Evolutionary conservation across 2,888 invertebrate genomes (phyloP).

Genomic region (Caenorhabditis sp.): DNA sequence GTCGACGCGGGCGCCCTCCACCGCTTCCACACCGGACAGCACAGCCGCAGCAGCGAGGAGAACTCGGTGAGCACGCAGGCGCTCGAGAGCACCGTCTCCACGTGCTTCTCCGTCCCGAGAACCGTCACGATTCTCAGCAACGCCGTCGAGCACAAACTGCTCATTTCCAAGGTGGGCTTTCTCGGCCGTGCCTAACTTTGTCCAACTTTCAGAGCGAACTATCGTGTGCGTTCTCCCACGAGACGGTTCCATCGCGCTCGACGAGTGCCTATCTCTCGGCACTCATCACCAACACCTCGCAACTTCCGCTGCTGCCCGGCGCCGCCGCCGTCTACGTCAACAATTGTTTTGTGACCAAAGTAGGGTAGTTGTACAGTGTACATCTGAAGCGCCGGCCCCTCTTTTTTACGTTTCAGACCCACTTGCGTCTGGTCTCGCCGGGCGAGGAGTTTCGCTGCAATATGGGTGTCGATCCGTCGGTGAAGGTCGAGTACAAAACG

Average conservation of each 20-base stretch:
- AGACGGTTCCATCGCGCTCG: slow-evolving; percentile 79
- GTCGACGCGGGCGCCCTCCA: slow-evolving; percentile 65
- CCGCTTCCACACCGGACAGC: slow-evolving; percentile 37
- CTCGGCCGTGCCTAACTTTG: not conserved
- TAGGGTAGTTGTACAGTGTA: too few relatives aligned
- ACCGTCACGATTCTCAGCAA: slow-evolving; percentile 79
- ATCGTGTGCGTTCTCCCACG: slow-evolving; percentile 79
- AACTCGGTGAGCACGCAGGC: slow-evolving; percentile 66
- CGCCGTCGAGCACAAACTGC: slow-evolving; percentile 79
- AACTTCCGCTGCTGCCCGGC: slow-evolving; percentile 80
- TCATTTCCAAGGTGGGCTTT: slow-evolving; percentile 60
- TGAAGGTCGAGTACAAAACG: slow-evolving; percentile 80
- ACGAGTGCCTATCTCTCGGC: slow-evolving; percentile 80
- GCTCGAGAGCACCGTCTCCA: slow-evolving; percentile 79
- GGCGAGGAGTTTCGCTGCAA: slow-evolving; percentile 80
- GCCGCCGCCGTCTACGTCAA: slow-evolving; percentile 80
- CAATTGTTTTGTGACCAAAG: slow-evolving; percentile 80
- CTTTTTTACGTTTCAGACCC: slow-evolving; percentile 64
- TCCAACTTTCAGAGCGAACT: slow-evolving; percentile 80
- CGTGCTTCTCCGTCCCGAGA: slow-evolving; percentile 80
- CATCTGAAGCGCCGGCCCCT: too few relatives aligned
- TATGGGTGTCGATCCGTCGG: slow-evolving; percentile 80
- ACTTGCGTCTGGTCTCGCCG: slow-evolving; percentile 79
- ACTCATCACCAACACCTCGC: slow-evolving; percentile 79
- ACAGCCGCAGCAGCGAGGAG: slow-evolving; percentile 62